Evolutionary conservation across 2,113 vertebrate genomes (phyloP).

Genomic region (Castor canadensis): DNA sequence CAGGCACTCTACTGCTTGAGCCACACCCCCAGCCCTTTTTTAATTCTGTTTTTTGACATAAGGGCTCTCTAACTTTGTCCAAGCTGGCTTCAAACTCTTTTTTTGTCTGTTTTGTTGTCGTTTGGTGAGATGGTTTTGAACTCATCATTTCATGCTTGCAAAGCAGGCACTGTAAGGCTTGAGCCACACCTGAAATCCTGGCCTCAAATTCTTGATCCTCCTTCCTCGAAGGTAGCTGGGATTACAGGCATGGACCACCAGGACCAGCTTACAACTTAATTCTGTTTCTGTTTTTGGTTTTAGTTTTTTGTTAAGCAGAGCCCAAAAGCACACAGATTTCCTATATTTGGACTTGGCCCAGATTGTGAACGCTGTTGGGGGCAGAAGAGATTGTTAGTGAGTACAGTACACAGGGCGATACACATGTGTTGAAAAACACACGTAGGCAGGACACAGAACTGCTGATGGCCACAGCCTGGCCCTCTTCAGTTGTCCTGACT

Average conservation of each 20-base stretch:
- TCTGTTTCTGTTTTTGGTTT: not conserved
- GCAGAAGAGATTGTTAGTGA: not conserved
- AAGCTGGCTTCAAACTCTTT: not conserved
- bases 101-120: too few species aligned
- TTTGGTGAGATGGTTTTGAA: too few species aligned
- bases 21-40: not conserved
- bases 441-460: not conserved
- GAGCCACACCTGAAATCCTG: too few species aligned
- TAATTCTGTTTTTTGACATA: not conserved
- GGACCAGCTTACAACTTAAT: not conserved
- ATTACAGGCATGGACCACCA: not conserved
- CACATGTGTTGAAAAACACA: not conserved
- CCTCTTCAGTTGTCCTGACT: not conserved
- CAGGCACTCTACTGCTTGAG: not conserved
- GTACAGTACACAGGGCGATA: not conserved
- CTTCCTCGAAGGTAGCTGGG: not conserved
- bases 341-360: not conserved
- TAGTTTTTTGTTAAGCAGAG: not conserved
- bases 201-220: not conserved
- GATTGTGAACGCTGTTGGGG: not conserved
- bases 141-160: too few species aligned
- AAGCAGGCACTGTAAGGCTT: too few species aligned
- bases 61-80: not conserved
- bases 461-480: not conserved
- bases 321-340: not conserved